These are phyloP conservation scores for Thereuonema tuberculata DNA, from an alignment of 1,140 invertebrate species.

Conservation along the genomic window DNA sequence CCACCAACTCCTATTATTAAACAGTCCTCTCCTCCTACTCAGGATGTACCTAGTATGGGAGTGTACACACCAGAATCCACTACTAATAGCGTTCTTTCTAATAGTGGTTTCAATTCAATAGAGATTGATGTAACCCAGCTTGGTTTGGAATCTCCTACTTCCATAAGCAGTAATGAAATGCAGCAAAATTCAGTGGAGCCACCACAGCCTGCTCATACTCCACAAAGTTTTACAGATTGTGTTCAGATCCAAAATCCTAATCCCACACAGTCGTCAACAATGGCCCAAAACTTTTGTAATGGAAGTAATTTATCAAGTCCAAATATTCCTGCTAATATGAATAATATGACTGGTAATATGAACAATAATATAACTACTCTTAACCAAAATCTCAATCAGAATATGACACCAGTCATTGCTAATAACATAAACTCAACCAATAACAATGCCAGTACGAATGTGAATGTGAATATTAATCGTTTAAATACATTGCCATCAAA, in stretches of 20 bases:
- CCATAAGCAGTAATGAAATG: constrained; percentile 64
- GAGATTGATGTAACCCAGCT: constrained; percentile 70
- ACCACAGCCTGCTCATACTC: constrained; percentile 30
- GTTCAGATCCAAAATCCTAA: constrained; percentile 21
- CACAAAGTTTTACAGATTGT: constrained; percentile 40
- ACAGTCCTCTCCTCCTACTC: constrained; percentile 5
- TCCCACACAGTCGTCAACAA: background rate
- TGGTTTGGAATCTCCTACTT: constrained; percentile 69
- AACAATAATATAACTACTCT: background rate
- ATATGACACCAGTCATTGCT: background rate
- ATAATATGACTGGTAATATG: background rate
- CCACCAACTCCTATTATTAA: background rate
- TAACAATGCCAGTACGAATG: background rate
- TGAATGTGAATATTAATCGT: too few relatives aligned
- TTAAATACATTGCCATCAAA: background rate
- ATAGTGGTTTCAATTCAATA: constrained; percentile 46
- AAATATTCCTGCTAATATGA: background rate
- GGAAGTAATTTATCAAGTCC: background rate
- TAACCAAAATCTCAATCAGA: background rate
- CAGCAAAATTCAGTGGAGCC: constrained; percentile 39
- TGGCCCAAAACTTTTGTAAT: background rate
- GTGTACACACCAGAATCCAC: constrained; percentile 71
- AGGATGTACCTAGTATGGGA: constrained; percentile 53
- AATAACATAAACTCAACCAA: background rate
- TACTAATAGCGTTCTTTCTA: constrained; percentile 66